Conservation (phyloP, 2,113 vertebrate genomes). For the Lampris megalopsis region DNA sequence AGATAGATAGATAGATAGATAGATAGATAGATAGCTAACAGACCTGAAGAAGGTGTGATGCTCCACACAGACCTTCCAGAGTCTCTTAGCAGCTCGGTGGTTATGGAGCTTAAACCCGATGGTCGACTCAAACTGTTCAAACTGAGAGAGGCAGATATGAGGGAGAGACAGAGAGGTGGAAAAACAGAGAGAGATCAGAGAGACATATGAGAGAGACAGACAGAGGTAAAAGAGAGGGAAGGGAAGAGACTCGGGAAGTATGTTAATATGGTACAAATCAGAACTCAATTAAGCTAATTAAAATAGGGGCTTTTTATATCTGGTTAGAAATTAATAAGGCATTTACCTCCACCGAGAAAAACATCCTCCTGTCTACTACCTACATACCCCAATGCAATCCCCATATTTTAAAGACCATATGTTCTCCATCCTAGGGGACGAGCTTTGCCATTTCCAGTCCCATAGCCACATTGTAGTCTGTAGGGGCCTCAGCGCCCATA, state of each 20-base stretch:
- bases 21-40: conserved; percentile 23
- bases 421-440: neutral
- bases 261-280: no score
- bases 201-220: neutral
- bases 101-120: conserved; percentile 98
- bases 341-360: no score
- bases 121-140: conserved; percentile 98
- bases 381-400: neutral
- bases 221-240: neutral
- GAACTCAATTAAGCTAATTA: no score
- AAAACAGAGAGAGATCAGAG: neutral
- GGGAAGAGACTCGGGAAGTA: neutral
- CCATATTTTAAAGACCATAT: neutral
- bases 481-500: no score
- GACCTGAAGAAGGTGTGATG: conserved; percentile 99
- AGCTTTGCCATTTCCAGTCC: neutral
- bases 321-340: no score
- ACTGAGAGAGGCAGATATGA: conserved; percentile 81
- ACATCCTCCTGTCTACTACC: no score
- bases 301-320: no score
- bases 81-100: conserved; percentile 94
- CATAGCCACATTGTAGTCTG: neutral
- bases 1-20: neutral
- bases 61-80: conserved; percentile 99
- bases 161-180: neutral